A percentile compares a stretch with the other conserved stretches of the same genome.
These are phyloP conservation scores for Scopus umbretta DNA, from an alignment of 2,113 vertebrate species.

Conservation along the genomic window DNA sequence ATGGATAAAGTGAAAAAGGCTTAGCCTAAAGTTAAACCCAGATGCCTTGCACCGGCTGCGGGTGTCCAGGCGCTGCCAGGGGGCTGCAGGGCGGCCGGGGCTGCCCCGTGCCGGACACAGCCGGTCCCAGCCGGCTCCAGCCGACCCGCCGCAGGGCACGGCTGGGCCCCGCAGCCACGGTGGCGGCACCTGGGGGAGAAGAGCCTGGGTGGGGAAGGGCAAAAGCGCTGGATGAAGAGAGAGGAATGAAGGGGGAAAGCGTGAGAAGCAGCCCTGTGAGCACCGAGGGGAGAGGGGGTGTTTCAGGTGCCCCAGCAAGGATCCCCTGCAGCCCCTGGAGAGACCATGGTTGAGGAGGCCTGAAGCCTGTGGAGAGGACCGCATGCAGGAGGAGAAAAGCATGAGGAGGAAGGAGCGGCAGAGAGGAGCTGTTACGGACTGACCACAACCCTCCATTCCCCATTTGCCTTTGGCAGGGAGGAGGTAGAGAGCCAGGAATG, in stretches of 20 bases:
- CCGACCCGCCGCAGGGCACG: fast-evolving
- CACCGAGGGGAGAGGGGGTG: fast-evolving
- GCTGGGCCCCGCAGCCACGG: not conserved
- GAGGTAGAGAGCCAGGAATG: not conserved
- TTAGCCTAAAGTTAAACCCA: not conserved
- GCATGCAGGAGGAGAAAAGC: not conserved
- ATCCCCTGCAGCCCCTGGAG: not conserved
- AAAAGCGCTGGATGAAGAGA: too few species aligned
- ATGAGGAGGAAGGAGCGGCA: not conserved
- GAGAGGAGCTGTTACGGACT: not conserved
- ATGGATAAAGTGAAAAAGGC: not conserved
- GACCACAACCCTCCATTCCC: not conserved
- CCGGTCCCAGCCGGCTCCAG: not conserved
- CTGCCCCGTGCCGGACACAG: not conserved
- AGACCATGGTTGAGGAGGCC: fast-evolving
- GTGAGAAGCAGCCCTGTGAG: not conserved
- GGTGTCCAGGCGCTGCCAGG: fast-evolving
- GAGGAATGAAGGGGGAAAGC: too few species aligned
- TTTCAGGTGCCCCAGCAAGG: fast-evolving
- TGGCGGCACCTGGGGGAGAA: fast-evolving
- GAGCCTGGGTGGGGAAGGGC: too few species aligned
- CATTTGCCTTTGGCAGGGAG: not conserved
- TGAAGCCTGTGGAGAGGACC: not conserved
- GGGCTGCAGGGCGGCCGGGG: fast-evolving
- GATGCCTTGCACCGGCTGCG: fast-evolving